These are phyloP conservation scores for Autographa gamma DNA, from an alignment of 2,888 invertebrate species.

Conservation along the genomic window DNA sequence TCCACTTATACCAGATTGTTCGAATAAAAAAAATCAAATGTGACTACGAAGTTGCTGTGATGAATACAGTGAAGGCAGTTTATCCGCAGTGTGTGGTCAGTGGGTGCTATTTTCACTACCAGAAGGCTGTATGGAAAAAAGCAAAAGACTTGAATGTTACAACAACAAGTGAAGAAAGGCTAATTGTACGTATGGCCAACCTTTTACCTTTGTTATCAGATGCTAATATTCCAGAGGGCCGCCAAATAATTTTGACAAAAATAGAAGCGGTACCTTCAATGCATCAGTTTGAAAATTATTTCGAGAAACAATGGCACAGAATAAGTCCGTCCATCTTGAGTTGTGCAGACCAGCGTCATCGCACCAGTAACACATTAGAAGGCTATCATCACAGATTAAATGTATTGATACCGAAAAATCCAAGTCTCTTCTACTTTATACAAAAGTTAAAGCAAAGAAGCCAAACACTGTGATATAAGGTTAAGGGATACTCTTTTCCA, in stretches of 20 bases:
- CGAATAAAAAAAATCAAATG: too few species aligned
- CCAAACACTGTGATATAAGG: constrained; percentile 3
- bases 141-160: constrained; percentile 19
- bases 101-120: constrained; percentile 20
- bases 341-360: constrained; percentile 14
- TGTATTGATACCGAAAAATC: constrained; percentile 3
- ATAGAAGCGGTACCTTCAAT: constrained; percentile 13
- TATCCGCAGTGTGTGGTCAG: constrained; percentile 13
- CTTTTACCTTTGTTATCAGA: constrained; percentile 8
- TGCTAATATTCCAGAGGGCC: constrained; percentile 15
- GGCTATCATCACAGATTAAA: constrained; percentile 10
- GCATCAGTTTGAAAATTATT: neutral
- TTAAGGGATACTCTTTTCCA: constrained; percentile 11
- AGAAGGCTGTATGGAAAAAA: constrained; percentile 14
- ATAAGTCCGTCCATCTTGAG: constrained; percentile 9
- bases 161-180: constrained; percentile 12
- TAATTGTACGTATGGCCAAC: constrained; percentile 9
- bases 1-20: neutral
- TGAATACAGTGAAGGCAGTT: constrained; percentile 1
- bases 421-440: neutral
- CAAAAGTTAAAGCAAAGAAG: too few species aligned
- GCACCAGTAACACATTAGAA: constrained; percentile 11
- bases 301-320: constrained; percentile 8
- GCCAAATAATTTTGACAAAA: constrained; percentile 14
- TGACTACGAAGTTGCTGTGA: too few species aligned